phyloP scores from a whole-genome alignment of 92 coral and sea anemone species.

The Zoanthus solanderi region DNA sequence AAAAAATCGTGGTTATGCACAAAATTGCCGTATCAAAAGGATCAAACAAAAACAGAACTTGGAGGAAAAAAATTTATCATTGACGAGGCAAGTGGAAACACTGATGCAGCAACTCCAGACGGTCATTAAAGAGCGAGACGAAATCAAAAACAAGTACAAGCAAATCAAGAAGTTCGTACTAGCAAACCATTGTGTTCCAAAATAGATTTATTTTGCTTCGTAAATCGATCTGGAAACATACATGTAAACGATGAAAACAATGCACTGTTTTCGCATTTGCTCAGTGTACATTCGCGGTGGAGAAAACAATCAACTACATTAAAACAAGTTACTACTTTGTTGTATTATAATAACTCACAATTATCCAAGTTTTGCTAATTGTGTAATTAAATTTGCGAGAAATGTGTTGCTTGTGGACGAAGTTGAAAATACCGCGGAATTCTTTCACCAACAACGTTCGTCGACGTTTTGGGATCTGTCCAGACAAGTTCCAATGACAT shows the following conservation, averaged over 20 bases:
- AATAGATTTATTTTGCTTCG: slow-evolving; percentile 7
- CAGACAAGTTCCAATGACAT: slow-evolving; percentile 44
- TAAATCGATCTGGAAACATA: neutral
- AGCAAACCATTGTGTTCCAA: neutral
- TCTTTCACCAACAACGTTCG: slow-evolving; percentile 20
- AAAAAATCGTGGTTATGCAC: slow-evolving; percentile 90
- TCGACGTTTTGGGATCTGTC: slow-evolving; percentile 47
- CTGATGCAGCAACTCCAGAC: slow-evolving; percentile 43
- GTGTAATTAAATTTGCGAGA: neutral
- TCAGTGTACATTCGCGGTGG: neutral
- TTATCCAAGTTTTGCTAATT: neutral
- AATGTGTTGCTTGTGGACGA: neutral
- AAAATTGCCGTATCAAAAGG: slow-evolving; percentile 79
- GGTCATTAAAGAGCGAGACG: slow-evolving; percentile 59
- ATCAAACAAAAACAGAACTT: slow-evolving; percentile 66
- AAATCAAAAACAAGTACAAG: slow-evolving; percentile 25
- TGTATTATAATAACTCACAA: neutral
- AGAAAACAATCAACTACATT: neutral
- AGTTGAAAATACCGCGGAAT: slow-evolving; percentile 35
- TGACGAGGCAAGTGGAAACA: slow-evolving; percentile 57
- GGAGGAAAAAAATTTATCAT: slow-evolving; percentile 43
- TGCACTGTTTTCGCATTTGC: neutral
- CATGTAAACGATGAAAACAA: neutral
- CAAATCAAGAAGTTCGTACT: slow-evolving; percentile 29
- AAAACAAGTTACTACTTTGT: no score